phyloP scores from a whole-genome alignment of 2,888 invertebrate species.

The Microplitis manilae region DNA sequence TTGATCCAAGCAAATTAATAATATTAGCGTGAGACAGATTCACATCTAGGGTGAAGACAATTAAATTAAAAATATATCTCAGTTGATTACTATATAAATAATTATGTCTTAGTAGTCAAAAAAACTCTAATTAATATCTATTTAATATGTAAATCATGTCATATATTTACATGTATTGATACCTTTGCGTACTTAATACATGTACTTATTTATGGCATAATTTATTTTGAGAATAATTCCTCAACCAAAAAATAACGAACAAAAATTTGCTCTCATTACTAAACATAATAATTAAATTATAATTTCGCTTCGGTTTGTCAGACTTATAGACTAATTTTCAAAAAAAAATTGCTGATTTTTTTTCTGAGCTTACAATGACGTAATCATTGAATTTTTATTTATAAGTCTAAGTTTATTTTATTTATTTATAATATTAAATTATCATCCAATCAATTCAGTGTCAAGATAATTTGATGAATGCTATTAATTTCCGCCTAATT shows the following conservation, averaged over 20 bases:
- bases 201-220: neutral
- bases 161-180: neutral
- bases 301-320: neutral
- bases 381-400: neutral
- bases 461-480: neutral
- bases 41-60: neutral
- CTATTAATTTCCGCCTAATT: neutral
- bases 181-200: neutral
- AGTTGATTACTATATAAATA: neutral
- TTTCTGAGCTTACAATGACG: neutral
- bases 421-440: neutral
- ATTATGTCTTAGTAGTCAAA: neutral
- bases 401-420: neutral
- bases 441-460: neutral
- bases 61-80: neutral
- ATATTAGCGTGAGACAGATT: neutral
- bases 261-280: neutral
- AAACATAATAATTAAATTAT: too few species aligned
- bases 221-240: neutral
- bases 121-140: neutral
- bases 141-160: neutral
- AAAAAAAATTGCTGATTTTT: neutral
- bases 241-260: neutral
- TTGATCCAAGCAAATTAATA: constrained; percentile 2
- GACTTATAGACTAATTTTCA: neutral